Evolutionary conservation across 2,888 invertebrate genomes (phyloP), one percentile per base, ranked within the genome.

Genomic region (Mythimna loreyi): DNA sequence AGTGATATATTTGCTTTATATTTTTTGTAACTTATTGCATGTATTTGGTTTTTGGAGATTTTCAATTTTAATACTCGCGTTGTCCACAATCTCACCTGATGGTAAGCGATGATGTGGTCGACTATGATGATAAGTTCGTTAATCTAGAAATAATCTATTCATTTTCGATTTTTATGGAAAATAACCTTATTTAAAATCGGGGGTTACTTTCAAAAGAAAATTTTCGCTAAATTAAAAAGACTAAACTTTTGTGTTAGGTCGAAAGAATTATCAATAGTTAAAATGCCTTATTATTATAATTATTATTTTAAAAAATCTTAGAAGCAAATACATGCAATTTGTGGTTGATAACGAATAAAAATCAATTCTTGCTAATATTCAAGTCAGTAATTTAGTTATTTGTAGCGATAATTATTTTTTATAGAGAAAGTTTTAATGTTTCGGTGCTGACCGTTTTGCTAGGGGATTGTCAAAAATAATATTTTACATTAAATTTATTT

Each of bases 301-400:
- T 36, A 16, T 33, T 43, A 13, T 40, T 45, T 67, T 1, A 1
- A 30, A 2, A 3, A 1, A 16, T 28, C n/a, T 61, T 21, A 43
- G 60, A 71, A 62, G 13, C 70, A 72, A 55, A 65, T 58, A 65
- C 74, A 60, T 64, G 59, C 58, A 75, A 72, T 64, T 21, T 25
- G 52, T 65, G 28, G 50, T 75, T 55, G 47, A 56, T 78, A 56
- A 67, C 60, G 58, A 71, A 75, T 65, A 66, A 82, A 83, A 78
- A 78, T 82, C 83, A 78, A 83, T 80, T 87, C 84, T 88, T 87
- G 85, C 84, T 87, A 74, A 81, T 84, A 67, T 63, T 80, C 85
- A 78, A 87, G 87, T 89, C 87, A 88, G 80, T 87, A 84, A 82
- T 81, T 73, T 85, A 85, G 78, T 80, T 78, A 8, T 53, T 67